A percentile compares a stretch with the other conserved stretches of the same genome.
Evolutionary conservation across 2,113 vertebrate genomes (phyloP).

Genomic region (Eulemur macaco): DNA sequence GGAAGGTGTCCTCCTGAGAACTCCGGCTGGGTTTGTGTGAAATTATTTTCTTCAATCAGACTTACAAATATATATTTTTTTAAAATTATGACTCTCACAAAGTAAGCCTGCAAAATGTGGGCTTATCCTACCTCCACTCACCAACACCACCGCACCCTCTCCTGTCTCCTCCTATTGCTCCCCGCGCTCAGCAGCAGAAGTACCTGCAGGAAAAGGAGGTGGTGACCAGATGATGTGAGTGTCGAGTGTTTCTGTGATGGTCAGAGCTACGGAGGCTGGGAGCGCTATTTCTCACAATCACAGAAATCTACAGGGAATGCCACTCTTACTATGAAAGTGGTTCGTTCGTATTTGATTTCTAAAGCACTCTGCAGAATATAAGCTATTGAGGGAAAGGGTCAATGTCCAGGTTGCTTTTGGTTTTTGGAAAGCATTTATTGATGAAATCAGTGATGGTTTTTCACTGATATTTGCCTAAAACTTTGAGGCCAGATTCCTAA

Average conservation of each 20-base stretch:
- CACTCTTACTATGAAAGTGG: neutral
- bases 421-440: neutral
- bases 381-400: neutral
- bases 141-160: fast-evolving
- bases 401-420: neutral
- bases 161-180: neutral
- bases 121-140: neutral
- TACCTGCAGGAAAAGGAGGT: neutral
- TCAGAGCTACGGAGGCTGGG: neutral
- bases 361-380: neutral
- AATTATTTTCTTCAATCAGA: neutral
- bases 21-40: neutral
- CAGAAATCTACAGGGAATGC: neutral
- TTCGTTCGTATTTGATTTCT: neutral
- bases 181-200: fast-evolving
- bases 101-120: neutral
- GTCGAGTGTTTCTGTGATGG: fast-evolving
- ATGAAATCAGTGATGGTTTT: neutral
- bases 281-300: neutral
- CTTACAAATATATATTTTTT: neutral
- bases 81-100: neutral
- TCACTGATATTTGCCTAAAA: neutral
- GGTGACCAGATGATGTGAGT: neutral
- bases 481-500: neutral
- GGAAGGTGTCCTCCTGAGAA: neutral